Percentiles rank a stretch among this genome's conserved stretches.
Evolutionary conservation across 2,888 invertebrate species (phyloP).

Genomic region (Coleophora flavipennella): DNA sequence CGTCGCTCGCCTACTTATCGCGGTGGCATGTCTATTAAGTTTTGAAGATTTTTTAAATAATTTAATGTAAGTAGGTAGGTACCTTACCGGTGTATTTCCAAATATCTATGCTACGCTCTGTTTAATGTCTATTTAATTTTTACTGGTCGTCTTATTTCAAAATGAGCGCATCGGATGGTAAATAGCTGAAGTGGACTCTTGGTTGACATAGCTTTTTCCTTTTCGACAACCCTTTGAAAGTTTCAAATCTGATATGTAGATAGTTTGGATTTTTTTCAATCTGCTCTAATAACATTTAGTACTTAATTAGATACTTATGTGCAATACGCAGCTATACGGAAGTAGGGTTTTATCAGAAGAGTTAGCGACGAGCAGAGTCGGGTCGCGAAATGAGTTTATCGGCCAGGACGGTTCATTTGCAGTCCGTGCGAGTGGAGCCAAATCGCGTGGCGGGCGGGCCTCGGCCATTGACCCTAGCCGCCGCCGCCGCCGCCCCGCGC

Average conservation of each 20-base stretch:
- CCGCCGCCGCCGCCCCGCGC: slow-evolving; percentile 44
- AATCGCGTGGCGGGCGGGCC: slow-evolving; percentile 52
- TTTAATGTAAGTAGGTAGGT: too few species aligned
- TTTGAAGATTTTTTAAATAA: slow-evolving; percentile 27
- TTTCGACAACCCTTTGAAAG: too few species aligned
- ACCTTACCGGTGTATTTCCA: too few species aligned
- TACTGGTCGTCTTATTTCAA: background rate
- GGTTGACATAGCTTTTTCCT: too few species aligned
- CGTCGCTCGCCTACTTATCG: slow-evolving; percentile 46
- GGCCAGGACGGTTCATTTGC: slow-evolving; percentile 44
- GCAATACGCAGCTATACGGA: slow-evolving; percentile 5
- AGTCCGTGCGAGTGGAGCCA: slow-evolving; percentile 47
- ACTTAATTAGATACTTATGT: too few species aligned
- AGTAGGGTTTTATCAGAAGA: slow-evolving; percentile 8
- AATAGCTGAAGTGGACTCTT: too few species aligned
- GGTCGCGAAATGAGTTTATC: slow-evolving; percentile 23
- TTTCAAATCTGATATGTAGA: too few species aligned
- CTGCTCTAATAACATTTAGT: too few species aligned
- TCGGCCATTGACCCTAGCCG: slow-evolving; percentile 63
- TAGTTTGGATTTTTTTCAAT: too few species aligned
- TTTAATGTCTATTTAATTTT: background rate
- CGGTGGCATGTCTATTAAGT: slow-evolving; percentile 32
- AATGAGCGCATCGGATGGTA: background rate
- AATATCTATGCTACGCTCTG: too few species aligned
- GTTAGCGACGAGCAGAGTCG: slow-evolving; percentile 6